These are phyloP conservation scores for Poecilia velifera DNA, from an alignment of 2,797 vertebrate genomes.

Conservation along the genomic window DNA sequence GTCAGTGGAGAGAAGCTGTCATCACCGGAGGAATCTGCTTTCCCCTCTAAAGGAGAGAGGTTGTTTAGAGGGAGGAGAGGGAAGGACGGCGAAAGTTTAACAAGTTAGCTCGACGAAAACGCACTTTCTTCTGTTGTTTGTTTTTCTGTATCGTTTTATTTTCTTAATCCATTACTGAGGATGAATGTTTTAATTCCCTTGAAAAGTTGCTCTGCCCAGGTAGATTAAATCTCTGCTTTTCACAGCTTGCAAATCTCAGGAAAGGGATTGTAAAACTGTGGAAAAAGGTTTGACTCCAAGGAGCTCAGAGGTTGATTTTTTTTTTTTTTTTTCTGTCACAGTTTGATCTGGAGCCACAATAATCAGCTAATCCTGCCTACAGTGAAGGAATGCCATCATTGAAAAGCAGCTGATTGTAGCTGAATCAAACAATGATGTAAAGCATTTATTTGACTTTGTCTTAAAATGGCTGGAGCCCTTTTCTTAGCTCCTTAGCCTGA, in stretches of 20 bases:
- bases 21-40: constrained; percentile 71
- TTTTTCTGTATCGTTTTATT: not conserved
- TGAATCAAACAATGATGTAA: not conserved
- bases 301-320: not conserved
- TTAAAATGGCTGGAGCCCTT: constrained; percentile 22
- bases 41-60: constrained; percentile 33
- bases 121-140: not conserved
- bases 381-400: not conserved
- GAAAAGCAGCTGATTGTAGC: not conserved
- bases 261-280: not conserved
- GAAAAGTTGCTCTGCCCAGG: not conserved
- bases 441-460: constrained; percentile 3
- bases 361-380: not conserved
- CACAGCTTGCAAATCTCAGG: not conserved
- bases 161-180: not conserved
- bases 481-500: constrained; percentile 36
- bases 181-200: not conserved
- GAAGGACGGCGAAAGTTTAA: constrained; percentile 12
- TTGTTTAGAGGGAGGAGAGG: constrained; percentile 12
- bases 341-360: not conserved
- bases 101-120: not conserved
- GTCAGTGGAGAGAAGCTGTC: constrained; percentile 48
- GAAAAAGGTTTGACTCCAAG: not conserved
- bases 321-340: not conserved
- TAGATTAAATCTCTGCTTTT: not conserved